Evolutionary conservation across 2,888 invertebrate genomes (phyloP), one percentile per base, ranked within the genome.

Genomic region (Endotricha flammealis): DNA sequence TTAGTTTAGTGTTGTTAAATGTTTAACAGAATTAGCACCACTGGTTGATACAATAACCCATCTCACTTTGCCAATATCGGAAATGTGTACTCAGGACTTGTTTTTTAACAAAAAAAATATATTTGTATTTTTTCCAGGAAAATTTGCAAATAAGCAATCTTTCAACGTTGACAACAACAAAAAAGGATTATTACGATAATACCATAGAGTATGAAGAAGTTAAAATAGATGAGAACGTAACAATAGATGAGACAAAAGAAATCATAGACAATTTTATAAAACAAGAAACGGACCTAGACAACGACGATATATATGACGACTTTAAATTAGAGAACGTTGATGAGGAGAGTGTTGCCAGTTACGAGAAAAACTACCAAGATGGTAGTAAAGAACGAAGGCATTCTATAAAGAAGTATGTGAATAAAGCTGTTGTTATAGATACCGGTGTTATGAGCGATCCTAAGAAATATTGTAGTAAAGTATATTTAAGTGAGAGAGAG

Each of bases 401-500:
- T 27, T 36, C 39, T 13, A 37, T 46, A 8, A 35, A 28, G 12
- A 32, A 10, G 12, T 47, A 44, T 20, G 37, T 38, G 10, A 35
- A 32, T 10, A 41, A 46, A 40, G 38, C 33, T 2, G 33, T 12
- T 12, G 22, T 38, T 2, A 48, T 32, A 11, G 39, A 32, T 5
- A 24, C 39, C 3, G 32, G 42, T 5, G 28, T 50, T 35, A 27
- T 42, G 1, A 32, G 32, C 2, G 34, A 44, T 8, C 17, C 44
- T 0, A 41, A 48, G 27, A 54, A 39, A 27, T 47, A 48, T 39
- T 62, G 50, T 23, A 39, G 35, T 0, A 36, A 36, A 2, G 48
- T 53, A 0, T 38, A 11, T 14, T 33, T 71, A 0, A 54, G 29
- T 10, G 50, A 56, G 12, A 47, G 32, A 9, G 59, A 61, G 3